Conservation (phyloP, 1,140 invertebrate species). For the Diabrotica undecimpunctata region DNA sequence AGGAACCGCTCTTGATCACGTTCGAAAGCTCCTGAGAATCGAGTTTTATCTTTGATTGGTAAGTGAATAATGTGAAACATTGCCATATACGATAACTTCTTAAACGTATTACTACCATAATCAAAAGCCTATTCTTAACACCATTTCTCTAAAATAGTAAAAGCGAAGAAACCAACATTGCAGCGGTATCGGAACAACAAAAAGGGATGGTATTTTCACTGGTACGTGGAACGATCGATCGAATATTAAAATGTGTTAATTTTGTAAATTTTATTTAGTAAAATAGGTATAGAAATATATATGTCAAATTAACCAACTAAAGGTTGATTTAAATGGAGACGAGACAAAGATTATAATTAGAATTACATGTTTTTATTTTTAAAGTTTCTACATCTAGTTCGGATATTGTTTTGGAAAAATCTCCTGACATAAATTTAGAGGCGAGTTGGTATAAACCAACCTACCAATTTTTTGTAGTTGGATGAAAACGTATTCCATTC, state of each 20-base stretch:
- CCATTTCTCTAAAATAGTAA: conserved; percentile 14
- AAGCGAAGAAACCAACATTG: conserved; percentile 3
- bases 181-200: not conserved
- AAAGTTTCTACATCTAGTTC: too few relatives aligned
- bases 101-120: conserved; percentile 20
- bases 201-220: not conserved
- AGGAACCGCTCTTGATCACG: conserved; percentile 16
- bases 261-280: too few relatives aligned
- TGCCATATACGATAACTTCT: conserved; percentile 8
- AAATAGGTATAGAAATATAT: too few relatives aligned
- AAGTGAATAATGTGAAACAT: conserved; percentile 5
- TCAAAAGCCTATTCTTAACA: conserved; percentile 8
- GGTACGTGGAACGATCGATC: not conserved
- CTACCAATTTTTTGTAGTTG: too few relatives aligned
- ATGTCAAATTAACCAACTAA: too few relatives aligned
- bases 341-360: too few relatives aligned
- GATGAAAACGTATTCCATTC: too few relatives aligned
- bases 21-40: conserved; percentile 10
- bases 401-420: too few relatives aligned
- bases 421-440: too few relatives aligned
- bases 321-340: too few relatives aligned
- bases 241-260: not conserved
- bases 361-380: too few relatives aligned
- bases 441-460: too few relatives aligned
- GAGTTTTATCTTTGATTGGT: conserved; percentile 12